These are phyloP conservation scores for Montipora capricornis DNA, from an alignment of 64 coral and sea anemone genomes.

Conservation along the genomic window DNA sequence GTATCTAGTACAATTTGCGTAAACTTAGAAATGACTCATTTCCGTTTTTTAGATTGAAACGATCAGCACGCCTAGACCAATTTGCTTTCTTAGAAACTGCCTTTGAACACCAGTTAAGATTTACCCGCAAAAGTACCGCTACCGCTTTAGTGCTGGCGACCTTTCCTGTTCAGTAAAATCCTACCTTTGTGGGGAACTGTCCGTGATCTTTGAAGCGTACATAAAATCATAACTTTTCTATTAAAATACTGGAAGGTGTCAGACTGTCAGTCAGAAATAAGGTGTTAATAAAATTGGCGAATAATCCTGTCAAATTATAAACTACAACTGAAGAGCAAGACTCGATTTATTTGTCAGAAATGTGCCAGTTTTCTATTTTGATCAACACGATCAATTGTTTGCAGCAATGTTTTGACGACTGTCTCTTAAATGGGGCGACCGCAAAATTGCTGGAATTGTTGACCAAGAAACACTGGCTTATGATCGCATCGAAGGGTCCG, in stretches of 20 bases:
- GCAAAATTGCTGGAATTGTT: slow-evolving; percentile 34
- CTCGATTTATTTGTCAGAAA: neutral
- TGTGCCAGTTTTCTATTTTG: neutral
- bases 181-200: neutral
- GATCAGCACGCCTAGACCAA: neutral
- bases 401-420: neutral
- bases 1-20: neutral
- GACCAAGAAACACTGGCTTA: neutral
- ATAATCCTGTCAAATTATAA: neutral
- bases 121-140: slow-evolving; percentile 26
- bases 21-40: slow-evolving; percentile 24
- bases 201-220: neutral
- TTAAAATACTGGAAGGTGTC: neutral
- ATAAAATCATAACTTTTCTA: neutral
- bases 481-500: neutral
- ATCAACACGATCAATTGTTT: neutral
- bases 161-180: neutral
- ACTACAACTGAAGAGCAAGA: neutral
- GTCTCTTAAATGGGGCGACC: neutral
- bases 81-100: neutral
- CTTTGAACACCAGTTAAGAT: neutral
- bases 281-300: neutral
- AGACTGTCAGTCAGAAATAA: too few relatives aligned
- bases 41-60: slow-evolving; percentile 16
- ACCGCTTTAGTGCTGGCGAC: neutral